These are phyloP conservation scores for Misgurnus mizolepis DNA, from an alignment of 2,113 vertebrate genomes.

Conservation along the genomic window DNA sequence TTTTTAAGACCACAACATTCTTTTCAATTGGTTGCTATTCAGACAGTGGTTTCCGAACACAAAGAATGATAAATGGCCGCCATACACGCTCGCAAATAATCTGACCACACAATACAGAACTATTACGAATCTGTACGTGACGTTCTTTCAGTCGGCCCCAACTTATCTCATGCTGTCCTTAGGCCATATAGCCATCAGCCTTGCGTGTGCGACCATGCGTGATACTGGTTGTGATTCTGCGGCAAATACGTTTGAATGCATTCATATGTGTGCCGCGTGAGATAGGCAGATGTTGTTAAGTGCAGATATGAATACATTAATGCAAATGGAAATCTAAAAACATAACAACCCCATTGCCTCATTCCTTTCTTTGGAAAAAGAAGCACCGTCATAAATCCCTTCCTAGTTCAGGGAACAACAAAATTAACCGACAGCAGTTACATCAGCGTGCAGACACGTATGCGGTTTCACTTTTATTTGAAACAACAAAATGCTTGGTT, in stretches of 20 bases:
- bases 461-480: not conserved
- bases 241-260: slow-evolving; percentile 21
- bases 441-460: slow-evolving; percentile 20
- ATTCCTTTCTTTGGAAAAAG: slow-evolving; percentile 20
- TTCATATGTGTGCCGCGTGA: not conserved
- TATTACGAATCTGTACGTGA: too few relatives aligned
- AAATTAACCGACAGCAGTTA: not conserved
- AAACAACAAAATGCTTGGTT: slow-evolving; percentile 18
- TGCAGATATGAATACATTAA: not conserved
- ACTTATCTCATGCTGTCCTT: too few relatives aligned
- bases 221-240: slow-evolving; percentile 29
- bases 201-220: slow-evolving; percentile 8
- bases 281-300: not conserved
- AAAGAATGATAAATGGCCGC: too few relatives aligned
- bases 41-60: too few relatives aligned
- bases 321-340: slow-evolving; percentile 49
- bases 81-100: too few relatives aligned
- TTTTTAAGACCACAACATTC: too few relatives aligned
- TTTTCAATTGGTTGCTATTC: too few relatives aligned
- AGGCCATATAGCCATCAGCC: too few relatives aligned
- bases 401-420: slow-evolving; percentile 6
- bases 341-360: slow-evolving; percentile 38
- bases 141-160: too few relatives aligned
- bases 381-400: not conserved
- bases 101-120: too few relatives aligned